Evolutionary conservation across 2,797 vertebrate species (phyloP), one percentile per base, ranked within the genome.

Genomic region (Myripristis jacobus): DNA sequence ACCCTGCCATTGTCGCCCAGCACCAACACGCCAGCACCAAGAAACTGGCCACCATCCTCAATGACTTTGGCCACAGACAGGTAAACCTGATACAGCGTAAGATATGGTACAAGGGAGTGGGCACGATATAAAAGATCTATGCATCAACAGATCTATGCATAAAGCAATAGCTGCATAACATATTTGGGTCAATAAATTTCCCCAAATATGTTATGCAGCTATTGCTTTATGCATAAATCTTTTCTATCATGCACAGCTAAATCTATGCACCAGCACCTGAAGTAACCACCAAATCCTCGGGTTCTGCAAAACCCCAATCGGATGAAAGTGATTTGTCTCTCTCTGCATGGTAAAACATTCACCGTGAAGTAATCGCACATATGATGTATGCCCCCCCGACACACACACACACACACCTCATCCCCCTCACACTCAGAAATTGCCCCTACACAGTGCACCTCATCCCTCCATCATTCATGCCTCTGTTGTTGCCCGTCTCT

Each of bases 11-110:
- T 0, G 88, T 91, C 0, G 87, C 92, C 58, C 95, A 92, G 21
- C 94, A 90, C 13, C 91, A 92, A 19, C 90, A 93, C 12, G 86
- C 91, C 86, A 94, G 70, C 92, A 96, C 95, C 0, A 97, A 96
- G 88, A 99, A 98, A 71, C 91, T 98, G 81, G 94, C 95, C 81
- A 93, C 95, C 9, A 95, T 99, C 79, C 74, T 99, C 22, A 96
- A 95, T 61, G 94, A 98, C 76, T 99, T 98, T 74, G 96, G 96
- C 44, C 97, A 99, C 87, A 94, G 94, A 90, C 94, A 96, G 95
- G 97, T 97, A 47, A 68, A 41, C 12, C 64, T 55, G 21, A 8
- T 3, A 34, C 16, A 52, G 18, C 48, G n/a, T 8, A 12, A 13
- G n/a, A 27, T 15, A 19, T 12, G 10, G 13, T 22, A 22, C 29